Percentiles rank a stretch among this genome's conserved stretches.
phyloP scores from a whole-genome alignment of 30 jellyfish, hydroid and myxozoan species.

The Sanderia malayensis region DNA sequence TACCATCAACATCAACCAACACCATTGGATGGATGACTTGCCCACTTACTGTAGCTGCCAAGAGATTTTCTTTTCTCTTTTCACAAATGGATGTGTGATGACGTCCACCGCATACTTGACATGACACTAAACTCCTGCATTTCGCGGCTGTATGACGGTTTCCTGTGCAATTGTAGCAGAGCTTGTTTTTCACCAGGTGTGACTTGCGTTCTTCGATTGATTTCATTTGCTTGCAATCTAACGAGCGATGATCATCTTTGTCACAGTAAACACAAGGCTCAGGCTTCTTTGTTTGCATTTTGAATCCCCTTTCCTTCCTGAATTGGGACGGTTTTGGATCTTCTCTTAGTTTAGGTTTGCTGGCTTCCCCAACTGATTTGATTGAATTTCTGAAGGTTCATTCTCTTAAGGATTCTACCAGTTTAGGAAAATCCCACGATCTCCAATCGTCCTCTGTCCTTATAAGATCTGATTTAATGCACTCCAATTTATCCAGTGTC shows the following conservation, averaged over 20 bases:
- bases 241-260: no score
- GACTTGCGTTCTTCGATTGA: not conserved
- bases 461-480: constrained; percentile 61
- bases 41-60: constrained; percentile 26
- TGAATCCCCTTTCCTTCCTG: no score
- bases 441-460: constrained; percentile 66
- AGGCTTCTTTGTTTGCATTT: no score
- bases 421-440: constrained; percentile 53
- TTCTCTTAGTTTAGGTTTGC: no score
- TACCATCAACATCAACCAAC: constrained; percentile 43
- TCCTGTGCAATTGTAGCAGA: constrained; percentile 79
- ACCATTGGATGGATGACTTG: constrained; percentile 49
- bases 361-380: no score
- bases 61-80: not conserved
- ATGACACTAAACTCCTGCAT: constrained; percentile 35
- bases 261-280: no score
- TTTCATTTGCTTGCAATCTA: no score
- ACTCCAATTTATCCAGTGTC: constrained; percentile 74
- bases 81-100: constrained; percentile 77
- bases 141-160: constrained; percentile 51
- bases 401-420: constrained; percentile 24
- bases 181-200: constrained; percentile 15
- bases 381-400: constrained; percentile 30
- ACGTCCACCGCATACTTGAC: constrained; percentile 42
- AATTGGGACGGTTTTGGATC: no score